Evolutionary conservation across 2,797 vertebrate species (phyloP).

Genomic region (Labeo calbasu): DNA sequence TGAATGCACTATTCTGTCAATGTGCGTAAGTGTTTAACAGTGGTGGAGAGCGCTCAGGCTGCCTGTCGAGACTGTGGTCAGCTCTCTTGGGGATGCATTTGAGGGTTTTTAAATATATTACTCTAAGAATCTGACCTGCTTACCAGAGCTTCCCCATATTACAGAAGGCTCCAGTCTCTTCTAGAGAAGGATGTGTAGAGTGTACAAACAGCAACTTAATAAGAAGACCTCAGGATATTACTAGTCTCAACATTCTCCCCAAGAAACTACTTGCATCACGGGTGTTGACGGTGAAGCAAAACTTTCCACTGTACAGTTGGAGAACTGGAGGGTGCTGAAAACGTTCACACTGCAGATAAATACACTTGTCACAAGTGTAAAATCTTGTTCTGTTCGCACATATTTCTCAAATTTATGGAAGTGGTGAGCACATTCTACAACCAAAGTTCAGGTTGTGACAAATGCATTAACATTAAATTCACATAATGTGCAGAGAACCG

Average conservation of each 20-base stretch:
- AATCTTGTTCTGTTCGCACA: not conserved
- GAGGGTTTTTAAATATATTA: constrained; percentile 44
- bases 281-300: constrained; percentile 8
- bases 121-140: constrained; percentile 46
- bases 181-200: constrained; percentile 6
- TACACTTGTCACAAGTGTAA: not conserved
- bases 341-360: not conserved
- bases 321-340: not conserved
- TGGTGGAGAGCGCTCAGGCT: constrained; percentile 17
- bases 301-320: not conserved
- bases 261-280: constrained; percentile 2
- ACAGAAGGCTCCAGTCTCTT: constrained; percentile 14
- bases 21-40: constrained; percentile 17
- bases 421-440: not conserved
- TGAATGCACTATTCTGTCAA: constrained; percentile 7
- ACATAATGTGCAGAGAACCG: not conserved
- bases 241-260: not conserved
- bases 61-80: not conserved
- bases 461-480: not conserved
- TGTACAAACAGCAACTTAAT: constrained; percentile 16
- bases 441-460: not conserved
- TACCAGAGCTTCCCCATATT: constrained; percentile 28
- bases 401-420: not conserved
- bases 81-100: constrained; percentile 39
- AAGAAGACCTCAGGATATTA: constrained; percentile 48